Evolutionary conservation across 2,797 vertebrate species (phyloP), one percentile per base, ranked within the genome.

Genomic region (Aviceda cuculoides): DNA sequence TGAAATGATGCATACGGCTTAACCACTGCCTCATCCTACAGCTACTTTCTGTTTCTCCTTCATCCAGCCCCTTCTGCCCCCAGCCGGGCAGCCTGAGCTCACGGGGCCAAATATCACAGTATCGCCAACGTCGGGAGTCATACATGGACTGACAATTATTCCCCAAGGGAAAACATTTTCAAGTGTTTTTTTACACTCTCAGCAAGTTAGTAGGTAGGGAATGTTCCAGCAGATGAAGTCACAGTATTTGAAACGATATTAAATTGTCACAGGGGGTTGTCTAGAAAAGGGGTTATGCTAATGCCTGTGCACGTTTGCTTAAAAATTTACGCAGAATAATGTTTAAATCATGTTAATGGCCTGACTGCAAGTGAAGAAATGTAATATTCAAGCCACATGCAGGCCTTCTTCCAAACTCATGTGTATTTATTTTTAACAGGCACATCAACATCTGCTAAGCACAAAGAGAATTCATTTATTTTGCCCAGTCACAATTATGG

Each of bases 321-420:
- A 89, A 95, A 95, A 89, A 87, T 89, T 29, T 37, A 91, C 7
- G 1, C 37, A 70, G 22, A 91, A 83, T 55, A 80, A 92, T 68
- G 42, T 53, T 94, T 93, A 90, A 84, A 92, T 91, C 90, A 95
- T 92, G 72, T 49, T 94, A 95, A 95, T 53, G 35, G 61, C 33
- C 56, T 65, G 21, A 68, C 52, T 24, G 1, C 71, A 95, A 94
- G 65, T 33, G 53, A 85, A 87, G 68, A 93, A 90, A 92, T 67
- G 29, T 22, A 93, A 90, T 80, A 85, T 70, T 90, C 67, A 90
- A 87, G 82, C 71, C 68, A 82, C 9, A 2, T 13, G 33, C 52
- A 71, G 81, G 84, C 49, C 40, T 85, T 82, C 73, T 84, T 92
- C 79, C 75, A 87, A 77, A 78, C 18, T 82, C 47, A 33, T 39